Conservation (phyloP, 92 coral and sea anemone genomes). For the Epizoanthus fatuus region DNA sequence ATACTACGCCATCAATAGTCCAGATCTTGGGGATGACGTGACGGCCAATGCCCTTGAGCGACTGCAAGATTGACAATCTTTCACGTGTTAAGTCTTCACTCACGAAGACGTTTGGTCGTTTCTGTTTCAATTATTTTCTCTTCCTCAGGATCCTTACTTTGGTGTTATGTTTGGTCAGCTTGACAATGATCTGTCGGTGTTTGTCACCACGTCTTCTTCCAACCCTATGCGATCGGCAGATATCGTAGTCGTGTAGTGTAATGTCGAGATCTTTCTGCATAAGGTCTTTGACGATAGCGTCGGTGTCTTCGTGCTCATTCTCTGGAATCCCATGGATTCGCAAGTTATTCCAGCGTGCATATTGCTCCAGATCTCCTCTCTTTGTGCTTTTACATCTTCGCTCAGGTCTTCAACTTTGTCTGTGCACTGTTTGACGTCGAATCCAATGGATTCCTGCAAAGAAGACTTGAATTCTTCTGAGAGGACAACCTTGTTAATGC, state of each 20-base stretch:
- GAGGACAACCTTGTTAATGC: constrained; percentile 10
- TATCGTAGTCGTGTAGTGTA: constrained; percentile 16
- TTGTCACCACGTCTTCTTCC: constrained; percentile 4
- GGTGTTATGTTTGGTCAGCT: constrained; percentile 13
- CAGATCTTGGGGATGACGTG: constrained; percentile 15
- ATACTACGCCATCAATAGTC: constrained; percentile 26
- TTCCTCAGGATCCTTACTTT: constrained; percentile 32
- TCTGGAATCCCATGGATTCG: constrained; percentile 16
- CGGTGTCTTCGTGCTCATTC: constrained; percentile 1
- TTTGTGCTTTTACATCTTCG: constrained; percentile 3
- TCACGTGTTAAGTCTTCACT: constrained; percentile 26
- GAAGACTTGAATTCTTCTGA: constrained; percentile 22
- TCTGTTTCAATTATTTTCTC: neutral
- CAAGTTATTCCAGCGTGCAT: neutral
- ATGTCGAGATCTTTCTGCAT: constrained; percentile 5
- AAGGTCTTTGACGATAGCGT: constrained; percentile 21
- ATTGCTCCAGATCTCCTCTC: constrained; percentile 11
- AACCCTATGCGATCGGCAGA: constrained; percentile 29
- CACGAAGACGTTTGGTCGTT: constrained; percentile 19
- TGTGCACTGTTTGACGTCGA: neutral
- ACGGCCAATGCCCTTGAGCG: constrained; percentile 7
- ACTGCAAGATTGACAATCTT: neutral
- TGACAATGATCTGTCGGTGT: constrained; percentile 3
- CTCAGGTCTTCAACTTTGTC: constrained; percentile 8
- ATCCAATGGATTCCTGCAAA: constrained; percentile 24